phyloP scores from a whole-genome alignment of 2,797 vertebrate genomes.

The Propithecus perrieri region DNA sequence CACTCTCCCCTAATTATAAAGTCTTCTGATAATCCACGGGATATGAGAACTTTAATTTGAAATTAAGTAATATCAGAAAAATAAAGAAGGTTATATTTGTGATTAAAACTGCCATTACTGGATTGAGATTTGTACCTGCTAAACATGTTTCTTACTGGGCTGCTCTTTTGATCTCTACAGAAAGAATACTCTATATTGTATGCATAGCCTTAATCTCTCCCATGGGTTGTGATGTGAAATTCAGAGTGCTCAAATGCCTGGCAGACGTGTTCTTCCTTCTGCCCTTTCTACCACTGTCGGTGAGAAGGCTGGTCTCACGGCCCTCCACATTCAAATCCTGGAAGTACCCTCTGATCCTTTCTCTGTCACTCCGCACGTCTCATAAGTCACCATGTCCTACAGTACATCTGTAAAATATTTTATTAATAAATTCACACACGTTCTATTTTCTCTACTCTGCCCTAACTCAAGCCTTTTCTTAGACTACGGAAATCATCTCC shows the following conservation, averaged over 20 bases:
- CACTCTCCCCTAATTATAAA: neutral
- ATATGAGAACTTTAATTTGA: neutral
- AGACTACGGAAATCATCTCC: neutral
- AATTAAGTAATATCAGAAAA: neutral
- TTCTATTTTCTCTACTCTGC: neutral
- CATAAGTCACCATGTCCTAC: neutral
- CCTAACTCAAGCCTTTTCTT: neutral
- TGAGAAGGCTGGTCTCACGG: neutral
- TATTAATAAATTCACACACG: neutral
- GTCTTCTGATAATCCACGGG: neutral
- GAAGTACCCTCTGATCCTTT: neutral
- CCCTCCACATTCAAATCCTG: neutral
- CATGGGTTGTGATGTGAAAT: neutral
- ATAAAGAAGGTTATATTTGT: neutral
- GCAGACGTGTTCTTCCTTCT: neutral
- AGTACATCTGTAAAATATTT: neutral
- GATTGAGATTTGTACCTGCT: neutral
- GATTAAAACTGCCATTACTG: neutral
- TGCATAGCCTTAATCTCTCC: neutral
- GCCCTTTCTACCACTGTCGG: fast-evolving
- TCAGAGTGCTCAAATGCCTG: neutral
- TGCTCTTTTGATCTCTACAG: neutral
- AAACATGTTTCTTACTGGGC: neutral
- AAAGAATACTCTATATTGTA: neutral
- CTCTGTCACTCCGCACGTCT: neutral